Evolutionary conservation across 2,797 vertebrate species (phyloP).

Genomic region (Rhinichthys osculus): DNA sequence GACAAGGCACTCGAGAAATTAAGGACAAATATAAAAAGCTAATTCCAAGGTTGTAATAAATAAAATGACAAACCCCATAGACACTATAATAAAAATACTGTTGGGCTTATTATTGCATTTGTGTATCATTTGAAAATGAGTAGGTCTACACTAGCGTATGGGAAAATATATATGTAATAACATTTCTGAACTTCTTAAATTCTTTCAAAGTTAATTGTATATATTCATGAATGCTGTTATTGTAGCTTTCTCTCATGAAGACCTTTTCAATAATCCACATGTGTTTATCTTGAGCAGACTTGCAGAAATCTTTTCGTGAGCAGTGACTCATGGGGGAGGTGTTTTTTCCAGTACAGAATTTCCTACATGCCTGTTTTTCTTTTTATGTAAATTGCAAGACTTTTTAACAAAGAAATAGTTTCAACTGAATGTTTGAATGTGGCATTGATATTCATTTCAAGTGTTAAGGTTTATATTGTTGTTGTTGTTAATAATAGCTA

Average conservation of each 20-base stretch:
- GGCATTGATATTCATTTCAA: too few species aligned
- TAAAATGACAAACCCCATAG: not conserved
- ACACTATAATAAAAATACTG: not conserved
- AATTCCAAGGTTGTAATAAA: not conserved
- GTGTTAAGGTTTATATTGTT: too few species aligned
- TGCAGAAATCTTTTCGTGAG: not conserved
- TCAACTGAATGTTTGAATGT: not conserved
- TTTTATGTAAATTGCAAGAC: not conserved
- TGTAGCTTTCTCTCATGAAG: not conserved
- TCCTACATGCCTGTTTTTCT: not conserved
- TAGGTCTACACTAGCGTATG: not conserved
- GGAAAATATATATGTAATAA: not conserved
- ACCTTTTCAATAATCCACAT: not conserved
- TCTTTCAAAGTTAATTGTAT: not conserved
- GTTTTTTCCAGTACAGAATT: not conserved
- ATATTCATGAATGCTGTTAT: not conserved
- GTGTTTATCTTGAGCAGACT: not conserved
- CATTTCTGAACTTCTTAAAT: not conserved
- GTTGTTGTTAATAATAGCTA: too few species aligned
- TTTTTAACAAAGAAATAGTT: too few species aligned
- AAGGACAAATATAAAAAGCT: too few species aligned
- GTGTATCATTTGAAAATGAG: not conserved
- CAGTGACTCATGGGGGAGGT: not conserved
- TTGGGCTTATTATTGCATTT: not conserved
- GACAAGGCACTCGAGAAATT: too few species aligned